A percentile compares a stretch with the other conserved stretches of the same genome.
These are phyloP conservation scores for Bos javanicus DNA, from an alignment of 2,113 vertebrate species.

Conservation along the genomic window DNA sequence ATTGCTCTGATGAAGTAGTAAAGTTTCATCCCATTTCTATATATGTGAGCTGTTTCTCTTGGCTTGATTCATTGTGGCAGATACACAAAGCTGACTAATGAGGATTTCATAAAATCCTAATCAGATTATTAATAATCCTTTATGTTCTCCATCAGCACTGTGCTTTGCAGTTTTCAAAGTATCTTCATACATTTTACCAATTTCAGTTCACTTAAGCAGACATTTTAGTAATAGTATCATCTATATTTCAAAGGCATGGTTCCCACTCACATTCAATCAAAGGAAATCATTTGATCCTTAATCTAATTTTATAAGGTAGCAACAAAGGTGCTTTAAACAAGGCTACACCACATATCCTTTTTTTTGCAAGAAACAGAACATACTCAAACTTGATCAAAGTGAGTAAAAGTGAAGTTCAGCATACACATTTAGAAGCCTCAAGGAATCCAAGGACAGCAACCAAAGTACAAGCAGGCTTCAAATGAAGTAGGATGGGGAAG, in stretches of 20 bases:
- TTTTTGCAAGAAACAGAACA: background rate
- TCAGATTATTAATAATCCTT: constrained; percentile 58
- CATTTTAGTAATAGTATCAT: constrained; percentile 16
- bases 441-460: background rate
- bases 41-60: background rate
- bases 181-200: constrained; percentile 23
- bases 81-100: constrained; percentile 61
- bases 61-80: constrained; percentile 59
- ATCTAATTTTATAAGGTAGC: background rate
- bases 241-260: background rate
- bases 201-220: constrained; percentile 56
- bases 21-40: constrained; percentile 1
- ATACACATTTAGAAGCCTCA: background rate
- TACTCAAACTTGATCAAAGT: background rate
- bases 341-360: rapidly evolving
- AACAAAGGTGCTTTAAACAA: background rate
- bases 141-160: background rate
- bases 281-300: background rate
- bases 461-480: background rate
- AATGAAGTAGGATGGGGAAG: background rate
- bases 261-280: background rate
- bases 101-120: constrained; percentile 49
- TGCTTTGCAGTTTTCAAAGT: constrained; percentile 30
- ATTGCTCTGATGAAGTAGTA: background rate
- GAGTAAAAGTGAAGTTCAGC: background rate